Percentiles rank a stretch among this genome's conserved stretches.
Evolutionary conservation across 2,113 vertebrate species (phyloP).

Genomic region (Otis tarda): DNA sequence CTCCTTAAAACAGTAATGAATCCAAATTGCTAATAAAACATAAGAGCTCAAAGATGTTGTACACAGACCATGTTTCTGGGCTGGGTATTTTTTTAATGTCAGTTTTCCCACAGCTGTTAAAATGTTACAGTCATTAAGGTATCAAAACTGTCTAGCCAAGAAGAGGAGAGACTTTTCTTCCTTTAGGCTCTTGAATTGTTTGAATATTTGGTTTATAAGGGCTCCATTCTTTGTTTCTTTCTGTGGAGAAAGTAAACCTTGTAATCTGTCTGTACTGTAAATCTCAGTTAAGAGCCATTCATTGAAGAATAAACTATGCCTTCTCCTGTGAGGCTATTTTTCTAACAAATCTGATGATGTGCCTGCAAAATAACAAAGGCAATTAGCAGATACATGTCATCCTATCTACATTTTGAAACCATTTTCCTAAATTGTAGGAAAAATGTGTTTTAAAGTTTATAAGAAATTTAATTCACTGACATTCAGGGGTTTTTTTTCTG

Average conservation of each 20-base stretch:
- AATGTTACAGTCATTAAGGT: constrained; percentile 73
- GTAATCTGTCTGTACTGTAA: constrained; percentile 42
- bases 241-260: constrained; percentile 51
- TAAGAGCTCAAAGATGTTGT: constrained; percentile 74
- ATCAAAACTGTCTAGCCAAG: constrained; percentile 70
- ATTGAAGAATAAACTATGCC: constrained; percentile 32
- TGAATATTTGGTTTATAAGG: constrained; percentile 43
- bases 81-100: constrained; percentile 75
- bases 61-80: constrained; percentile 69
- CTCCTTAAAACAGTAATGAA: constrained; percentile 77
- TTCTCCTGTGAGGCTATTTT: constrained; percentile 46
- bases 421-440: neutral
- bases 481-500: neutral
- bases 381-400: neutral
- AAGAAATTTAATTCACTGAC: neutral
- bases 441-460: neutral
- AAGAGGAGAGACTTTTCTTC: constrained; percentile 63
- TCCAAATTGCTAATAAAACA: constrained; percentile 82
- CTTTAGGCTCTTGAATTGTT: constrained; percentile 46
- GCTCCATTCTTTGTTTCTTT: constrained; percentile 42
- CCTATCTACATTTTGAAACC: neutral
- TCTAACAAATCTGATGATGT: constrained; percentile 22
- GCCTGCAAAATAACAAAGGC: neutral
- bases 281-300: constrained; percentile 38
- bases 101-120: constrained; percentile 77